Base-by-base conservation (phyloP, 1,140 invertebrate species). In the Bombus terrestris region DNA sequence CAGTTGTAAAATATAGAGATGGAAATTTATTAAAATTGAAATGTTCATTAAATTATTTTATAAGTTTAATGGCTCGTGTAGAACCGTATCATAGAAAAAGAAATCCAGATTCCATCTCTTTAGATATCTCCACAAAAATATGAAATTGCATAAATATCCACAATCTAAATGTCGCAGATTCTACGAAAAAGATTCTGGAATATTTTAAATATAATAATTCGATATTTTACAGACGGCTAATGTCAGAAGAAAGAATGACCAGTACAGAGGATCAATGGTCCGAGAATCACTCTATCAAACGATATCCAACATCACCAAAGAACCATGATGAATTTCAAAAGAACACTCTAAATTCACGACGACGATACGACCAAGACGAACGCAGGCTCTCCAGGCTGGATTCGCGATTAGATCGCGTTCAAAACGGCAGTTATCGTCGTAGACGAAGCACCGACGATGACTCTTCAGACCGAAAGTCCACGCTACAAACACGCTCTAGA, bases 391-490 rank as follows among this genome's bases (percentile, higher is more conserved):
- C 83, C 32, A 85, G 66, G 5, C n/a, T 64, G 28, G 83, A 88
- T 39, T 62, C 85, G 8, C 86, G 82, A 47, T 39, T 86, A 35
- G 83, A 82, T 59, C 87, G 71, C 73, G 64, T 86, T 59, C 85
- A 88, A 64, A 89, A 88, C 35, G 90, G 59, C 10, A 79, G 32
- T 64, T 86, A 87, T 71, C 78, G 82, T 59, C 88, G 89, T 79
- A 88, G 88, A 71, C 92, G 91, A 79, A 94, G 93, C 75, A 93
- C 93, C 47, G 94, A 95, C 69, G 94, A 94, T 15, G 94, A 93
- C 13, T 87, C 85, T 12, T 84, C 89, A 13, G 91, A 93, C 59
- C 82, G 92, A 35, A 89, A 85, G 69, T 88, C 91, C 9, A 92
- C 83, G 8, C 8, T 88, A 59, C 73, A 88, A 57, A 25, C 73